Evolutionary conservation across 92 coral and sea anemone genomes (phyloP).

Genomic region (Meandrina meandrites): DNA sequence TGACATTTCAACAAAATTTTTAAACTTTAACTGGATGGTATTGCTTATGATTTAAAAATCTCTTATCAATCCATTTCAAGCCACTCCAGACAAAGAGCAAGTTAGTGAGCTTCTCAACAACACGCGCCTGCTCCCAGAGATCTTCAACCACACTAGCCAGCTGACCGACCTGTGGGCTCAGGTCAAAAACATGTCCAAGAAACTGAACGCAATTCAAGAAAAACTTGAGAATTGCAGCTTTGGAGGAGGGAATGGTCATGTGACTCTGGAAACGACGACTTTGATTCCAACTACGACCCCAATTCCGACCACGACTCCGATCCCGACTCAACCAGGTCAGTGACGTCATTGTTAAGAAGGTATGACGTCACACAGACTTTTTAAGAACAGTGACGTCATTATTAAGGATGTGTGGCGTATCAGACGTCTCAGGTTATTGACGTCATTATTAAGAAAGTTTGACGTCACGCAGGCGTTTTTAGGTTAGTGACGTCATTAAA

Average conservation of each 20-base stretch:
- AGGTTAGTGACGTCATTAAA: too few relatives aligned
- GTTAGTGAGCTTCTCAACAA: slow-evolving; percentile 39
- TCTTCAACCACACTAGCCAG: slow-evolving; percentile 57
- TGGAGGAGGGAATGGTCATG: background rate
- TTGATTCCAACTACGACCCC: slow-evolving; percentile 12
- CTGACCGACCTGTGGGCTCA: slow-evolving; percentile 51
- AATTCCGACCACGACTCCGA: slow-evolving; percentile 16
- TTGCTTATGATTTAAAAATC: background rate
- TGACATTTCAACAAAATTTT: background rate
- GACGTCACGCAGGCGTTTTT: too few relatives aligned
- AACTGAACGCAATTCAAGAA: slow-evolving; percentile 51
- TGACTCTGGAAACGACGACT: slow-evolving; percentile 12
- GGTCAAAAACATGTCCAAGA: slow-evolving; percentile 36
- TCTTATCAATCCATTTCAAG: background rate
- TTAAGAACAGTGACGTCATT: too few relatives aligned
- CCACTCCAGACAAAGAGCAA: background rate
- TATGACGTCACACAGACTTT: too few relatives aligned
- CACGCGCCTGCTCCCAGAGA: slow-evolving; percentile 59
- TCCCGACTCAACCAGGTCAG: slow-evolving; percentile 36
- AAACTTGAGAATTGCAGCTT: slow-evolving; percentile 64
- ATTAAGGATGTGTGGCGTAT: too few relatives aligned
- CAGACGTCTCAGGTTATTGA: too few relatives aligned
- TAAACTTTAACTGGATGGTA: too few relatives aligned
- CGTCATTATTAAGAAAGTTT: background rate
- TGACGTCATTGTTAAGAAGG: too few relatives aligned